Percentiles rank a stretch among this genome's conserved stretches.
Conservation (phyloP, 2,797 vertebrate genomes). For the Pachyuromys duprasi region DNA sequence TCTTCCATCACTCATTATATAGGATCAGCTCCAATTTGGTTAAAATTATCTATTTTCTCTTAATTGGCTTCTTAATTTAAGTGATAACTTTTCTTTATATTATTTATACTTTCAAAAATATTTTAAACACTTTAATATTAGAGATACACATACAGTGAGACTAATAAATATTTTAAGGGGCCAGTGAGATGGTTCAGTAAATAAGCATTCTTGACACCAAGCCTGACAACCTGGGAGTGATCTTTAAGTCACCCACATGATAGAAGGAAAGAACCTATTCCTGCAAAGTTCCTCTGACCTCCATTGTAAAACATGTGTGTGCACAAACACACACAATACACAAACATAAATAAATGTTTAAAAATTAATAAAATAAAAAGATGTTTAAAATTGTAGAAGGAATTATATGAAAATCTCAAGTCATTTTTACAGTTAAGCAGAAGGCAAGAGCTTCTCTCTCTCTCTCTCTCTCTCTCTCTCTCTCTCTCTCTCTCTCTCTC, state of each 20-base stretch:
- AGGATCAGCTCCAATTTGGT: not conserved
- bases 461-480: no score
- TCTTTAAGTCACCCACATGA: not conserved
- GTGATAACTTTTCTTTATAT: not conserved
- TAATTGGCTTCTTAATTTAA: slow-evolving; percentile 9
- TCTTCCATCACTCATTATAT: not conserved
- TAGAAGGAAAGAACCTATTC: not conserved
- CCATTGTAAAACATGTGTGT: not conserved
- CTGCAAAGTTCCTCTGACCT: not conserved
- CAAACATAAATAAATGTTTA: not conserved
- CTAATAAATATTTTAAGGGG: slow-evolving; percentile 1
- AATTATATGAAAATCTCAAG: slow-evolving; percentile 11
- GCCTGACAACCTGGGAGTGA: not conserved
- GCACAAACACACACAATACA: not conserved
- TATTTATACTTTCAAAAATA: slow-evolving; percentile 3
- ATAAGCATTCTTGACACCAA: not conserved
- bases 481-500: no score
- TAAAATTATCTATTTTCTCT: not conserved
- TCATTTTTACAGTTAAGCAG: not conserved
- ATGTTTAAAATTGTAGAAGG: not conserved
- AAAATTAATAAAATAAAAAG: not conserved
- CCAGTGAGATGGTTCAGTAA: not conserved
- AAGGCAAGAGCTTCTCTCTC: not conserved
- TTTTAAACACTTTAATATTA: not conserved
- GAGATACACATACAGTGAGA: not conserved